These are phyloP conservation scores for Hydrophis major DNA, from an alignment of 2,797 vertebrate species.

Conservation along the genomic window DNA sequence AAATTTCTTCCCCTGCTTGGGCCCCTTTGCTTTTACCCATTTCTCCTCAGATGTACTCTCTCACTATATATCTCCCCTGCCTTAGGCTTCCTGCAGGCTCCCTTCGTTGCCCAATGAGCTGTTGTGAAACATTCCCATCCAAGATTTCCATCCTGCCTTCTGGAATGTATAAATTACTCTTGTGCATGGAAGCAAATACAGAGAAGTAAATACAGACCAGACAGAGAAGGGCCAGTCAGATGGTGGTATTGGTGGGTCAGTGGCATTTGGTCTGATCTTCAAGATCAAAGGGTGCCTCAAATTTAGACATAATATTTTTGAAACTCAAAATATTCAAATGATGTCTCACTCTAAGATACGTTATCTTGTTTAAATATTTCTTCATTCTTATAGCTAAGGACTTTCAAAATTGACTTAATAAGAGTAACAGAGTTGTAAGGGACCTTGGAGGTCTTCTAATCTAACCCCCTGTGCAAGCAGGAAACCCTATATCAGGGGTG, in stretches of 20 bases:
- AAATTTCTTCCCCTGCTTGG: neutral
- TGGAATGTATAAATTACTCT: neutral
- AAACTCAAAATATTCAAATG: neutral
- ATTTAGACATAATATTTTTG: neutral
- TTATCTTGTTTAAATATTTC: neutral
- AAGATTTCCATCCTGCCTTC: neutral
- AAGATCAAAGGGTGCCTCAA: neutral
- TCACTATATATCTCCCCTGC: neutral
- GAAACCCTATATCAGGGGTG: no score
- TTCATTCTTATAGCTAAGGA: neutral
- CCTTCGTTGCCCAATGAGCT: accelerated
- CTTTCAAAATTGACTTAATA: neutral
- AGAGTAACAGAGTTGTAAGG: neutral
- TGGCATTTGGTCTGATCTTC: neutral
- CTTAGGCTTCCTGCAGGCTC: neutral
- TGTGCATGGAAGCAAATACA: neutral
- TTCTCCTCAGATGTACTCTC: neutral
- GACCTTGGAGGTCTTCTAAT: neutral
- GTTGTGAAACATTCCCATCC: neutral
- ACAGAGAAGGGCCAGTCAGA: neutral
- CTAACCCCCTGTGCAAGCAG: neutral
- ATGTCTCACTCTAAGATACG: neutral
- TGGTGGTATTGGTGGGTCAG: neutral
- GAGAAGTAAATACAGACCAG: neutral
- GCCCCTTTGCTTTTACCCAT: neutral